Percentiles rank a stretch among this genome's conserved stretches.
phyloP scores from a whole-genome alignment of 1,140 invertebrate species.

The Sweltsa coloradensis region DNA sequence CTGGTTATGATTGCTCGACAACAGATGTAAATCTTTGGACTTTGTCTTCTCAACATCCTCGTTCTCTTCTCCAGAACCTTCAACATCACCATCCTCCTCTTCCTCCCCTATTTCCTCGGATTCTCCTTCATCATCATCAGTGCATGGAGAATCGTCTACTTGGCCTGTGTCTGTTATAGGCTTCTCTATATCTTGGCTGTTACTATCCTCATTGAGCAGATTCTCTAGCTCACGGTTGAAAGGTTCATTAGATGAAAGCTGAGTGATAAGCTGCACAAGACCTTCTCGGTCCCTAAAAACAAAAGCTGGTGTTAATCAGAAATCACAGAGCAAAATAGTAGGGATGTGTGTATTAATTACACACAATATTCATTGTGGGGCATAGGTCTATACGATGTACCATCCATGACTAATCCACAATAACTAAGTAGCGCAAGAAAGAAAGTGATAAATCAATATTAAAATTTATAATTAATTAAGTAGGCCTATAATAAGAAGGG shows the following conservation, averaged over 20 bases:
- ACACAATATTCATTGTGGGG: no score
- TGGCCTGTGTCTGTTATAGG: conserved; percentile 36
- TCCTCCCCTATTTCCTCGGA: conserved; percentile 21
- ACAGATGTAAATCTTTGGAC: conserved; percentile 17
- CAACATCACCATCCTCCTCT: conserved; percentile 17
- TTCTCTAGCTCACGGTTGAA: conserved; percentile 37
- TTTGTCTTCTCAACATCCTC: conserved; percentile 13
- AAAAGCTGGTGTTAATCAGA: no score
- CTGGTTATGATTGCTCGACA: neutral
- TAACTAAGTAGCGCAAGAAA: no score
- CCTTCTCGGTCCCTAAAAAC: conserved; percentile 52
- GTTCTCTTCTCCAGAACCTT: conserved; percentile 20
- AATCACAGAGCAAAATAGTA: no score
- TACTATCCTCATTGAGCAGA: conserved; percentile 51
- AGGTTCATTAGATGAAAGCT: conserved; percentile 51
- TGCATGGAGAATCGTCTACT: conserved; percentile 4
- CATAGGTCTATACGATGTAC: no score
- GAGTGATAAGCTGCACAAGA: conserved; percentile 56
- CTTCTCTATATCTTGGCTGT: conserved; percentile 39
- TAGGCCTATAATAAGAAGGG: no score
- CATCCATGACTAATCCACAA: no score
- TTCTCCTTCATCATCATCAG: conserved; percentile 6
- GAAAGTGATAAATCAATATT: no score
- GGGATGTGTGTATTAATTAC: no score
- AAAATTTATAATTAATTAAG: no score